Conservation (phyloP, 2,797 vertebrate genomes). For the Etheostoma nigrum region DNA sequence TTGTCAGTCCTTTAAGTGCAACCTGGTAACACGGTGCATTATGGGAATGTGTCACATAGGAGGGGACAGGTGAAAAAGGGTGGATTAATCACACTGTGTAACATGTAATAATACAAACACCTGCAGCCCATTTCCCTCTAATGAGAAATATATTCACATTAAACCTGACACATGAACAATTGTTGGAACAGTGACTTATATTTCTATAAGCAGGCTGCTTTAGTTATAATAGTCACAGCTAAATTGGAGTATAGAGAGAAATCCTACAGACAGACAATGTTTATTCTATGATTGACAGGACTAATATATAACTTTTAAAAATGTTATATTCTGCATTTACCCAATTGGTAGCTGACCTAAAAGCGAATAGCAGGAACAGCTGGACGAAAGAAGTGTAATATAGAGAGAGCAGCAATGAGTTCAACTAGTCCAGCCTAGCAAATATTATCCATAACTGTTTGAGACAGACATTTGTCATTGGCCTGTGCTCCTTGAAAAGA, state of each 20-base stretch:
- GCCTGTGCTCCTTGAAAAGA: constrained; percentile 47
- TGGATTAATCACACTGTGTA: constrained; percentile 69
- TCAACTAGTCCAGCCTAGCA: constrained; percentile 19
- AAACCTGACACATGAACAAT: constrained; percentile 32
- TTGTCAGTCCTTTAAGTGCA: constrained; percentile 80
- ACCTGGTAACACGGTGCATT: constrained; percentile 82
- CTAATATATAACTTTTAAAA: constrained; percentile 21
- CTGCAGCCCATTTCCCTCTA: constrained; percentile 60
- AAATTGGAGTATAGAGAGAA: constrained; percentile 26
- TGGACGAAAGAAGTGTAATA: constrained; percentile 17
- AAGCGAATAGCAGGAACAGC: constrained; percentile 23
- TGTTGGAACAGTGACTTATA: constrained; percentile 49
- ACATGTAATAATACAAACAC: constrained; percentile 65
- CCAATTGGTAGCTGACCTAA: not conserved
- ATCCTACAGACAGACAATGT: not conserved
- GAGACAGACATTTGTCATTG: constrained; percentile 44
- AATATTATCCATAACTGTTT: constrained; percentile 42
- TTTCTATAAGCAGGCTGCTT: constrained; percentile 37
- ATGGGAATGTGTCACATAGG: constrained; percentile 77
- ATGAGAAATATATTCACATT: constrained; percentile 59
- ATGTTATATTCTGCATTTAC: constrained; percentile 11
- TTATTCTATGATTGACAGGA: constrained; percentile 12
- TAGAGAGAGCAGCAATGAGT: constrained; percentile 29
- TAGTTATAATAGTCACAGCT: constrained; percentile 27
- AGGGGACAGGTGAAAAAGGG: constrained; percentile 48